Evolutionary conservation across 2,797 vertebrate species (phyloP), one percentile per base, ranked within the genome.

Genomic region (Catharus ustulatus): DNA sequence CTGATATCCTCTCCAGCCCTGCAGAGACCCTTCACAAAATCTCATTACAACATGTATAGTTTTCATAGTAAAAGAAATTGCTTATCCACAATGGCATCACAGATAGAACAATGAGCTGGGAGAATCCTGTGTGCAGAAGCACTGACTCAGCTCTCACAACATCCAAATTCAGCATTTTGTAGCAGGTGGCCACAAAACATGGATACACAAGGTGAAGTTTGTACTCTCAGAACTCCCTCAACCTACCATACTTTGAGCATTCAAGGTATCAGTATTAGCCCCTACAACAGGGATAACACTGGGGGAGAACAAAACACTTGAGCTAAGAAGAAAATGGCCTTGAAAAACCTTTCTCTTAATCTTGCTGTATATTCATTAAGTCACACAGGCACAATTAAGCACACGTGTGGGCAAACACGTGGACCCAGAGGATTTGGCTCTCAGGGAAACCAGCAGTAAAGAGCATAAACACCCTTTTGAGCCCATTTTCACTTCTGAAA

Each of bases 221-320:
- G 8, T 32, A 27, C 54, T 80, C 59, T 42, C 36, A 59, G 38
- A 63, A 49, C 13, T 57, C 43, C 32, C 10, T 66, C 42, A 54
- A 2, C 9, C 29, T 69, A 17, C 11, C 1, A 1, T 4, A 21
- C 38, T 71, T 26, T 22, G 15, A 78, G 6, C 32, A 49, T 36
- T 52, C 48, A 36, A 23, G 34, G 26, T 19, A 30, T 32, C 49
- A 42, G 17, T 26, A 24, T 42, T 32, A 55, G 21, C 26, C 24
- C 11, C 40, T 51, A 5, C 0, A 0, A 32, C 11, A 17, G 8
- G 15, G 18, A 24, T 48, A 21, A 11, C 9, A 10, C 52, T 6
- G 7, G 13, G 13, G 46, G 40, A 71, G 30, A 88, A 40, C 15
- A 79, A 14, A 89, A 59, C 32, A 21, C 16, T 34, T 22, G 34